Conservation (phyloP, 2,888 invertebrate genomes). For the Cactoblastis cactorum region DNA sequence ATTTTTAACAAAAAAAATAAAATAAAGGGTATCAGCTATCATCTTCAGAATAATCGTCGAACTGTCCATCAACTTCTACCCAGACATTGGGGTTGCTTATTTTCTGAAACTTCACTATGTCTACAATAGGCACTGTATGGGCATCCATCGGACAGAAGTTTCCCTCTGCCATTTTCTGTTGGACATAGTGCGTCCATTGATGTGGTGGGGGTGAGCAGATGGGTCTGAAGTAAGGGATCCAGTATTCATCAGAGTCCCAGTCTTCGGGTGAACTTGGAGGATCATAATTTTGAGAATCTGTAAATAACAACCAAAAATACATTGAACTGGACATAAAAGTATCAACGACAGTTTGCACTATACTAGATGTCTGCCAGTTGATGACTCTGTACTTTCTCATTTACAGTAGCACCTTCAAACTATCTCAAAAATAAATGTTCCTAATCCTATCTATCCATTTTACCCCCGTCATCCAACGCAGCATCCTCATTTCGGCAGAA, state of each 20-base stretch:
- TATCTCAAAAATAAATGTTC: too few relatives aligned
- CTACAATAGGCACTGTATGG: slow-evolving; percentile 45
- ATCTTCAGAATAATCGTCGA: slow-evolving; percentile 62
- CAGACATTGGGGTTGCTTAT: slow-evolving; percentile 34
- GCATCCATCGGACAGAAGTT: slow-evolving; percentile 64
- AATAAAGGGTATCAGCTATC: slow-evolving; percentile 38
- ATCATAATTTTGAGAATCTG: slow-evolving; percentile 17
- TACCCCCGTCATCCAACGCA: too few relatives aligned
- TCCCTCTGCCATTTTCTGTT: slow-evolving; percentile 55
- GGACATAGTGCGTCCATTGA: slow-evolving; percentile 45
- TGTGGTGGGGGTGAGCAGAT: slow-evolving; percentile 16
- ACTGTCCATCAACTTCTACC: slow-evolving; percentile 56
- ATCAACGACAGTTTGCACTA: too few relatives aligned
- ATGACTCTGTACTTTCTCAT: too few relatives aligned
- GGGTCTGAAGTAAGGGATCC: slow-evolving; percentile 46
- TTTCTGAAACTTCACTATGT: slow-evolving; percentile 49
- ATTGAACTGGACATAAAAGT: too few relatives aligned
- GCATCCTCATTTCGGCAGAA: too few relatives aligned
- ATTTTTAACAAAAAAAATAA: too few relatives aligned
- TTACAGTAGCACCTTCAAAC: too few relatives aligned
- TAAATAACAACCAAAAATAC: slow-evolving; percentile 11
- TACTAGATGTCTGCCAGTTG: too few relatives aligned
- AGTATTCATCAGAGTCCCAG: slow-evolving; percentile 69
- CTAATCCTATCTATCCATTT: too few relatives aligned
- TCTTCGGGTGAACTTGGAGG: slow-evolving; percentile 56